Percentiles rank a stretch among this genome's conserved stretches.
Evolutionary conservation across 2,888 invertebrate genomes (phyloP).

Genomic region (Cataglyphis livida): DNA sequence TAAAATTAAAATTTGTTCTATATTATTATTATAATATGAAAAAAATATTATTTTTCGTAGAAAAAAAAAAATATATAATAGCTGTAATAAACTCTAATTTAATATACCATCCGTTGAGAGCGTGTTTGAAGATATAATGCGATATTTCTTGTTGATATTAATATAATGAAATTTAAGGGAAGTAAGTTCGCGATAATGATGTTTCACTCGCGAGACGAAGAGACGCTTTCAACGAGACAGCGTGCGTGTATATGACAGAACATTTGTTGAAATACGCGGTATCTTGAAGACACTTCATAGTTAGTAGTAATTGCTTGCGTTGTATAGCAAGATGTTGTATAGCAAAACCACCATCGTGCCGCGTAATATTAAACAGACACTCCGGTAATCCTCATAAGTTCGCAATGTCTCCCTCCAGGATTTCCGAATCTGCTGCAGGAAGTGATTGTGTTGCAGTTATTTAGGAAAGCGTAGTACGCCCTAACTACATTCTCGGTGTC

Average conservation of each 20-base stretch:
- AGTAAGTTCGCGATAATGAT: neutral
- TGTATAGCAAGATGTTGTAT: neutral
- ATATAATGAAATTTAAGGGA: neutral
- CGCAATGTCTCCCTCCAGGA: neutral
- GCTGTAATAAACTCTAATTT: neutral
- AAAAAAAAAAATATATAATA: neutral
- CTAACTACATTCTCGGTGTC: slow-evolving; percentile 8
- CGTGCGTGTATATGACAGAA: slow-evolving; percentile 1
- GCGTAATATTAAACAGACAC: slow-evolving; percentile 38
- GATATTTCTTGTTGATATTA: neutral
- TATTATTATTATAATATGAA: neutral
- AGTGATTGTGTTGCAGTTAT: slow-evolving; percentile 12
- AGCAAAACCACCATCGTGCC: neutral
- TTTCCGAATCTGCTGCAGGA: slow-evolving; percentile 24
- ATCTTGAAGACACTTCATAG: neutral
- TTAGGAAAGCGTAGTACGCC: slow-evolving; percentile 2
- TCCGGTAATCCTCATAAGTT: slow-evolving; percentile 14
- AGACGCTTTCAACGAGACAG: neutral
- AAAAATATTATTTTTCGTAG: neutral
- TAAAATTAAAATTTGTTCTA: neutral
- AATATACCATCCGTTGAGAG: neutral
- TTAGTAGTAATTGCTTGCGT: neutral
- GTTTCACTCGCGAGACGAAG: neutral
- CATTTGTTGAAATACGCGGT: neutral
- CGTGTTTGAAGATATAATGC: neutral